phyloP scores from a whole-genome alignment of 1,140 invertebrate species.

The Idris sp. region DNA sequence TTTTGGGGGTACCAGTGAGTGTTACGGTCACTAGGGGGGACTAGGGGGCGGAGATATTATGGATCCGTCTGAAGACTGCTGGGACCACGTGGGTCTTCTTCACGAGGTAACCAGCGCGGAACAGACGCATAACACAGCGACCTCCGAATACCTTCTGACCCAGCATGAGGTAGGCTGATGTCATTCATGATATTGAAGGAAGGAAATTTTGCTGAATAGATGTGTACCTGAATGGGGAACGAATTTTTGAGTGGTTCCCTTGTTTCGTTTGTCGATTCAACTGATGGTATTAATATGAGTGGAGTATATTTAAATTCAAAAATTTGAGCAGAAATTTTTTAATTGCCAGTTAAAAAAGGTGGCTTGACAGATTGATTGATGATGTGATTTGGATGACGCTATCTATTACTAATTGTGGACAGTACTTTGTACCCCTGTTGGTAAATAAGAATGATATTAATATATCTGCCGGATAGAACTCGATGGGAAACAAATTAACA shows the following conservation, averaged over 20 bases:
- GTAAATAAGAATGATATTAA: slow-evolving; percentile 19
- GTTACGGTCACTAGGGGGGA: slow-evolving; percentile 10
- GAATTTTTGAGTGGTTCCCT: no score
- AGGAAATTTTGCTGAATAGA: no score
- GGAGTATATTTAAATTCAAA: no score
- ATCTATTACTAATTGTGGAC: slow-evolving; percentile 10
- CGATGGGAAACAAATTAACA: no score
- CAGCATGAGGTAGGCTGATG: slow-evolving; percentile 73
- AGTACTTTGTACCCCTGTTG: slow-evolving; percentile 8
- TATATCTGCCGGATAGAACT: no score
- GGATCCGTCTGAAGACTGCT: slow-evolving; percentile 76
- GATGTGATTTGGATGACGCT: slow-evolving; percentile 16
- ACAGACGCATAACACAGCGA: slow-evolving; percentile 64
- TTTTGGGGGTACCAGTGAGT: slow-evolving; percentile 36
- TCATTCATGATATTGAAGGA: slow-evolving; percentile 24
- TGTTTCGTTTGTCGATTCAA: no score
- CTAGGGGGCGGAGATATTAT: slow-evolving; percentile 61
- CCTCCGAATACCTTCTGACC: slow-evolving; percentile 71
- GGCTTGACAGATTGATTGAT: slow-evolving; percentile 33
- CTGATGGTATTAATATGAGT: no score
- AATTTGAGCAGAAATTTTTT: no score
- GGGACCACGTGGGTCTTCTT: slow-evolving; percentile 77
- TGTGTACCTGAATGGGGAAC: no score
- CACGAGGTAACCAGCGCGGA: slow-evolving; percentile 72
- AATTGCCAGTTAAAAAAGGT: no score